Base-by-base conservation (phyloP, 1,140 invertebrate species). In the Drosophila bipectinata region DNA sequence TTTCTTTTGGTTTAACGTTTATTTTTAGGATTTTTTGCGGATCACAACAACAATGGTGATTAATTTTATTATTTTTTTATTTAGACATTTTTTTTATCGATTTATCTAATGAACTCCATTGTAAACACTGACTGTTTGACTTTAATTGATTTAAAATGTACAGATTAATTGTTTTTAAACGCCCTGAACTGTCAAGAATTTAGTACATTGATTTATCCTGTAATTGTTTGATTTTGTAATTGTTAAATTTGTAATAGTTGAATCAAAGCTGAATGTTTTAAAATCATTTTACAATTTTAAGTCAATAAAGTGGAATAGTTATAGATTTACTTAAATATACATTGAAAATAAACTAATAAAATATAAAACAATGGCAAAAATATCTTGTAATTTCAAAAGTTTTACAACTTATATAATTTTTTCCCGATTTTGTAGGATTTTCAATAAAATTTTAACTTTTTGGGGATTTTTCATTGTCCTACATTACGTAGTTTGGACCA, bases 31-130 rank as follows among this genome's bases (percentile, higher is more conserved):
- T 64, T 79, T 82, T 7, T 59, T 82, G 73, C 78, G 80, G 83
- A 87, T 87, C 83, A 87, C 83, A 88, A 88, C 83, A 87, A 87
- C 83, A 87, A 87, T 87, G 82, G 79, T 83, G 83, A 88, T 88
- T 79, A 79, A 79, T 52, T 72, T 75, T 53, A 58, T 41, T 49
- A 49, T 39, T 41, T 69, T 56, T 68, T 49, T 53, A 61, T 49
- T 61, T 68, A 48, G 51, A 64, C 57, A 66, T 67, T 62, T 68
- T 62, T 68, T 53, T 72, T 37, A 53, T 56, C 55, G 30, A 63
- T 60, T 68, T 64, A 82, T 64, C 47, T 62, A 59, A 76, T 61
- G 55, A 85, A 84, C 74, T 80, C 61, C 57, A 78, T 74, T 78
- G 62, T 56, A 57, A 68, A 49, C 41, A 41, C 26, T 55, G 63